Evolutionary conservation across 2,888 invertebrate species (phyloP).

Genomic region (Tortricodes alternella): DNA sequence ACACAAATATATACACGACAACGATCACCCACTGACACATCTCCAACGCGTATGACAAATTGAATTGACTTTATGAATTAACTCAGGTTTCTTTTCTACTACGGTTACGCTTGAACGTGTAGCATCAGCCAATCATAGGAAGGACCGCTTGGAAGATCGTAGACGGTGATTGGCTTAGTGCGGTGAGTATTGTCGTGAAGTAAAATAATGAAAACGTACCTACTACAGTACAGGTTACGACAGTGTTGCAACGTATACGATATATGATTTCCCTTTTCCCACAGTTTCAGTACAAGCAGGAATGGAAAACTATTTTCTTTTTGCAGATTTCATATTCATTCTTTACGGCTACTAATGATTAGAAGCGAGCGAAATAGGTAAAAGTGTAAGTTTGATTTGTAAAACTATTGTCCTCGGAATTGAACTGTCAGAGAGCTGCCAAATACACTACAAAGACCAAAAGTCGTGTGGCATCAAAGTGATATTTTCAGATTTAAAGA

Average conservation of each 20-base stretch:
- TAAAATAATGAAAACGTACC: slow-evolving; percentile 10
- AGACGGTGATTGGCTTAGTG: slow-evolving; percentile 5
- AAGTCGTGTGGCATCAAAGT: too few relatives aligned
- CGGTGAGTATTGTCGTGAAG: not conserved
- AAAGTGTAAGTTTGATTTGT: too few relatives aligned
- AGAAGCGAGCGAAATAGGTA: too few relatives aligned
- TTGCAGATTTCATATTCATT: too few relatives aligned
- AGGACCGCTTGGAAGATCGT: not conserved
- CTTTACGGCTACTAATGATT: too few relatives aligned
- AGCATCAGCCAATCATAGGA: not conserved
- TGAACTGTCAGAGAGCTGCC: too few relatives aligned
- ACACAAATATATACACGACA: slow-evolving; percentile 62
- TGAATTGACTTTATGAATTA: slow-evolving; percentile 47
- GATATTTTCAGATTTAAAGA: too few relatives aligned
- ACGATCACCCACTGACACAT: slow-evolving; percentile 77
- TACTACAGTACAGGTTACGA: slow-evolving; percentile 19
- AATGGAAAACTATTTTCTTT: too few relatives aligned
- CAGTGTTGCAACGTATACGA: slow-evolving; percentile 7
- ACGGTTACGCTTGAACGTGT: slow-evolving; percentile 5
- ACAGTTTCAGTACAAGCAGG: not conserved
- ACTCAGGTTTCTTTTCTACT: slow-evolving; percentile 21
- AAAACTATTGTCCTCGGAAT: too few relatives aligned
- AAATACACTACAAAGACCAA: too few relatives aligned
- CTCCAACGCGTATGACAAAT: slow-evolving; percentile 77
- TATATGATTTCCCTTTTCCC: not conserved